These are phyloP conservation scores for Catajapyx aquilonaris DNA, from an alignment of 1,140 invertebrate genomes.

Conservation along the genomic window DNA sequence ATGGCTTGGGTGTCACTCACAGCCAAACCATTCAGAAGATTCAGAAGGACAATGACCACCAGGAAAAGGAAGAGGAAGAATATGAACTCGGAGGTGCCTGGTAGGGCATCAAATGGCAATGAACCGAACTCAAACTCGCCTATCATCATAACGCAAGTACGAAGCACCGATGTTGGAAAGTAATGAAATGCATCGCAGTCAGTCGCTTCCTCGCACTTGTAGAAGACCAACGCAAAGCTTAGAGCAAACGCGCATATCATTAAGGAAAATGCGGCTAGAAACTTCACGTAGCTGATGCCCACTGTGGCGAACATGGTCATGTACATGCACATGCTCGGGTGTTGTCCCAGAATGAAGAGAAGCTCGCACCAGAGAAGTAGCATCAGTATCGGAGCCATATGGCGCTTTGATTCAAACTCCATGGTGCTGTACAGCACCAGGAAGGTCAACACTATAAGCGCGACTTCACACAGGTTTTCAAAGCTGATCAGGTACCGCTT, in stretches of 20 bases:
- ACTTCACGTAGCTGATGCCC: constrained; percentile 52
- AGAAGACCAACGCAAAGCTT: constrained; percentile 52
- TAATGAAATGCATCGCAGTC: constrained; percentile 32
- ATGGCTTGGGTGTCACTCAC: too few relatives aligned
- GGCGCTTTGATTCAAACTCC: constrained; percentile 28
- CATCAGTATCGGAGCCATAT: constrained; percentile 36
- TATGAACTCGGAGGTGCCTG: constrained; percentile 41
- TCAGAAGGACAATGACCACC: constrained; percentile 56
- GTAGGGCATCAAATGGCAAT: constrained; percentile 48
- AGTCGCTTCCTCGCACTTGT: too few relatives aligned
- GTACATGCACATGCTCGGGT: constrained; percentile 43
- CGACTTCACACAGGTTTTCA: constrained; percentile 48
- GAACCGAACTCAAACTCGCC: constrained; percentile 56
- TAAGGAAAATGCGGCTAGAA: constrained; percentile 52
- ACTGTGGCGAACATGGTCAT: constrained; percentile 59
- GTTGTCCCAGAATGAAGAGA: constrained; percentile 50
- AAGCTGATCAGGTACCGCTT: constrained; percentile 34
- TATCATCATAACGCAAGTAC: constrained; percentile 62
- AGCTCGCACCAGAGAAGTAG: constrained; percentile 50
- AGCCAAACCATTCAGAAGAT: constrained; percentile 57
- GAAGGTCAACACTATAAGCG: constrained; percentile 34
- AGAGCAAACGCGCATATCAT: constrained; percentile 57
- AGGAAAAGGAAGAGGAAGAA: constrained; percentile 58
- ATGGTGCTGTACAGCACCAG: constrained; percentile 28
- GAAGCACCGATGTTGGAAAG: constrained; percentile 43